Evolutionary conservation across 2,888 invertebrate species (phyloP).

Genomic region (Dioctria rufipes): DNA sequence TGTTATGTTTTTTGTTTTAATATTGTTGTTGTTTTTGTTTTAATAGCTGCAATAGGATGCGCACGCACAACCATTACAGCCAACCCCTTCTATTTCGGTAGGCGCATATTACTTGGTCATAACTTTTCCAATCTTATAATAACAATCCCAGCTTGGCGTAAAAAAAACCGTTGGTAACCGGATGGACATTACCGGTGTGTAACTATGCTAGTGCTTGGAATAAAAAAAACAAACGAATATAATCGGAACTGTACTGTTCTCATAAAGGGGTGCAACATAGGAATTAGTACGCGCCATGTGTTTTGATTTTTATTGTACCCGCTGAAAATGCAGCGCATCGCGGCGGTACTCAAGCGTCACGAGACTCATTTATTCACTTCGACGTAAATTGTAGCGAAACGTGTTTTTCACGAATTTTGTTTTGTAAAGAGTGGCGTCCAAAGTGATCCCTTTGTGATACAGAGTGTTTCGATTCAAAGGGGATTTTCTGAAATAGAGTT

Average conservation of each 20-base stretch:
- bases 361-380: slow-evolving; percentile 20
- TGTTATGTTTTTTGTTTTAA: neutral
- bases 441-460: slow-evolving; percentile 7
- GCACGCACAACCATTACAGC: neutral
- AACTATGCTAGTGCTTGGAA: neutral
- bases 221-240: neutral
- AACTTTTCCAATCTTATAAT: slow-evolving; percentile 4
- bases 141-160: neutral
- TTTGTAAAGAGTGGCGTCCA: slow-evolving; percentile 4
- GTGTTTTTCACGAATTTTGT: slow-evolving; percentile 1
- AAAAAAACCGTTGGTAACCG: slow-evolving; percentile 29
- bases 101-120: neutral
- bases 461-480: neutral
- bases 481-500: slow-evolving; percentile 8
- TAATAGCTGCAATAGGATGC: neutral
- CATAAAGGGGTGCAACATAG: neutral
- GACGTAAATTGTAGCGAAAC: slow-evolving; percentile 36
- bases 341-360: slow-evolving; percentile 28
- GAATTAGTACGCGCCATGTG: neutral
- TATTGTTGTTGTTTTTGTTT: neutral
- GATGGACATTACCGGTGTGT: slow-evolving; percentile 43
- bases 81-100: slow-evolving; percentile 1
- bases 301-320: slow-evolving; percentile 20
- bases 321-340: slow-evolving; percentile 13
- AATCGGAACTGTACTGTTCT: neutral